phyloP scores from a whole-genome alignment of 2,888 invertebrate species.

The Hymenopus coronatus region DNA sequence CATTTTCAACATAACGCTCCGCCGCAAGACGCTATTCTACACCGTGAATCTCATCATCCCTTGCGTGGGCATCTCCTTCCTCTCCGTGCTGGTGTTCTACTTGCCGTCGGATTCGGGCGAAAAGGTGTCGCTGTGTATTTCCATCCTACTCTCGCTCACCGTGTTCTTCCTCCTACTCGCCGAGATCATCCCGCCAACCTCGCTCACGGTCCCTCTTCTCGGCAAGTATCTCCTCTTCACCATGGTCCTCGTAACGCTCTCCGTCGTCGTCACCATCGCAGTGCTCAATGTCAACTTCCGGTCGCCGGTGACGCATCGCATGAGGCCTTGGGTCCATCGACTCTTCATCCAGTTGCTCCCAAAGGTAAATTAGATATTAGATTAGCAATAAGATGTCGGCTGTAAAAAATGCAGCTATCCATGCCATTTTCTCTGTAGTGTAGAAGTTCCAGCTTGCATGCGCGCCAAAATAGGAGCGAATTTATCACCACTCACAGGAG shows the following conservation, averaged over 20 bases:
- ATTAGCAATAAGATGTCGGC: no score
- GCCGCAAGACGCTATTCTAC: conserved; percentile 95
- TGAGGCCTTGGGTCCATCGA: conserved; percentile 87
- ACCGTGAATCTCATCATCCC: conserved; percentile 97
- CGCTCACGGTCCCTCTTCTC: conserved; percentile 84
- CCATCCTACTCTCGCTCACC: conserved; percentile 86
- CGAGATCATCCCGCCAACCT: conserved; percentile 93
- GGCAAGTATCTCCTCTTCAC: conserved; percentile 92
- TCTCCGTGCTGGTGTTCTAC: conserved; percentile 96
- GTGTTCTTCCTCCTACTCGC: conserved; percentile 91
- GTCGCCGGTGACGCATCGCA: conserved; percentile 87
- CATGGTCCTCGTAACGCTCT: conserved; percentile 90
- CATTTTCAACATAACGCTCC: conserved; percentile 92
- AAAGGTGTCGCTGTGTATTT: conserved; percentile 93
- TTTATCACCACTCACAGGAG: no score
- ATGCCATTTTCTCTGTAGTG: no score
- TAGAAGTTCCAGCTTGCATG: no score
- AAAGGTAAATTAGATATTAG: conserved; percentile 14
- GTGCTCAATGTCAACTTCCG: conserved; percentile 90
- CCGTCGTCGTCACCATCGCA: conserved; percentile 89
- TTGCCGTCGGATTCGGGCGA: conserved; percentile 97
- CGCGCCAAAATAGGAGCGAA: no score
- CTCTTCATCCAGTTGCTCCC: conserved; percentile 57
- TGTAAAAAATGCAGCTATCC: no score
- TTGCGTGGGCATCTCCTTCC: conserved; percentile 94